Percentiles rank a stretch among this genome's conserved stretches.
Evolutionary conservation across 2,888 invertebrate genomes (phyloP).

Genomic region (Steinernema scapterisci): DNA sequence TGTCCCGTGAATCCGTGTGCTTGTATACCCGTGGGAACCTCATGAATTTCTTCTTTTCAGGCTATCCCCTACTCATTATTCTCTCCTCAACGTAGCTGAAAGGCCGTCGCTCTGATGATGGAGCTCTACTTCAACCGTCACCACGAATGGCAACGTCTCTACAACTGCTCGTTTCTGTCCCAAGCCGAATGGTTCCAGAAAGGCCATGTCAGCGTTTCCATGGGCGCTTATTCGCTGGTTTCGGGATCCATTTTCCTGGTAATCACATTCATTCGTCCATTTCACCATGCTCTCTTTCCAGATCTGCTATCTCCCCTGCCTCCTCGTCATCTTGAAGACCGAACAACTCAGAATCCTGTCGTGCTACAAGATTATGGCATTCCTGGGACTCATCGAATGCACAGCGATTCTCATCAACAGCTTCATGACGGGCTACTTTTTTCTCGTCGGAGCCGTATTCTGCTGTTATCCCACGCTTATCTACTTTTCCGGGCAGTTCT

Average conservation of each 20-base stretch:
- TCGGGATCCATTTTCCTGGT: constrained; percentile 1
- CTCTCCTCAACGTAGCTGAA: no score
- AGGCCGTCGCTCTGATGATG: neutral
- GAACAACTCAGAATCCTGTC: constrained; percentile 6
- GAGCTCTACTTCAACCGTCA: constrained; percentile 3
- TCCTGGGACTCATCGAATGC: constrained; percentile 5
- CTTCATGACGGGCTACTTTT: neutral
- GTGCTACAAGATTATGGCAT: constrained; percentile 19
- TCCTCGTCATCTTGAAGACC: neutral
- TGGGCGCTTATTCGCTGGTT: neutral
- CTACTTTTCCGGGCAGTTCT: neutral
- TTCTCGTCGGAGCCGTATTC: constrained; percentile 8
- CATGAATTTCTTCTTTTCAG: no score
- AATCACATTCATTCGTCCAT: neutral
- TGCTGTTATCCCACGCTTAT: neutral
- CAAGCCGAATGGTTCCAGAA: neutral
- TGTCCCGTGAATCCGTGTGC: no score
- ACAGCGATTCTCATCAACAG: neutral
- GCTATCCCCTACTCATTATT: no score
- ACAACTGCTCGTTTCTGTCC: constrained; percentile 16
- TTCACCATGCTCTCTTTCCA: neutral
- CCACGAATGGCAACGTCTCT: neutral
- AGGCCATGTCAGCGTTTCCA: constrained; percentile 11
- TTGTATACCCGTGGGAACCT: no score
- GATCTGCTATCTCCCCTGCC: neutral